phyloP scores from a whole-genome alignment of 2,797 vertebrate genomes.

The Lithobates sylvaticus region DNA sequence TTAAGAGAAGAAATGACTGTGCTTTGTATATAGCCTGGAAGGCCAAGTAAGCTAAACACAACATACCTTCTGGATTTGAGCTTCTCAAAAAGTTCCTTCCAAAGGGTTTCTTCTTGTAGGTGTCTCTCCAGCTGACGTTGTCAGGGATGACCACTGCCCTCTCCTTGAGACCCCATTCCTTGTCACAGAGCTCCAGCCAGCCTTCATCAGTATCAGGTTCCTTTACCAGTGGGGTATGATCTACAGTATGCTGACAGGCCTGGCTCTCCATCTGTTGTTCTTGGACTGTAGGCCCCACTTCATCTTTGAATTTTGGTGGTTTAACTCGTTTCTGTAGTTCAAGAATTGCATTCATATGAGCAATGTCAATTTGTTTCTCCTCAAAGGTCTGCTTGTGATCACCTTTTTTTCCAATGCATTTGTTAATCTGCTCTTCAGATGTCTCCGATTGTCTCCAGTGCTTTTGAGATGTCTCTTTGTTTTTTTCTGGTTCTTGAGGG shows the following conservation, averaged over 20 bases:
- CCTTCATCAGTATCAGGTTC: conserved; percentile 59
- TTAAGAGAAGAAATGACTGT: no score
- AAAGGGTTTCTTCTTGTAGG: conserved; percentile 77
- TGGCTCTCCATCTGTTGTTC: neutral
- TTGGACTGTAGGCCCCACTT: neutral
- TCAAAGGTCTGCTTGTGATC: no score
- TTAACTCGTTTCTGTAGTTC: no score
- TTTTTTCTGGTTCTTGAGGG: neutral
- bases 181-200: conserved; percentile 74
- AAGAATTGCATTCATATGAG: no score
- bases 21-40: no score
- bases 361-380: no score
- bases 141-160: conserved; percentile 68
- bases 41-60: no score
- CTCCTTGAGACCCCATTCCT: conserved; percentile 70
- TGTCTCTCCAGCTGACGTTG: conserved; percentile 76
- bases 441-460: no score
- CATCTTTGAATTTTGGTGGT: neutral
- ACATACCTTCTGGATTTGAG: conserved; percentile 81
- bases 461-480: neutral
- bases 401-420: no score
- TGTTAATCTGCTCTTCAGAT: no score
- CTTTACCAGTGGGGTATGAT: neutral
- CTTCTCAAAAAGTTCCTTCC: conserved; percentile 82
- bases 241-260: neutral